These are phyloP conservation scores for Parnassius apollo DNA, from an alignment of 2,888 invertebrate genomes.

Conservation along the genomic window DNA sequence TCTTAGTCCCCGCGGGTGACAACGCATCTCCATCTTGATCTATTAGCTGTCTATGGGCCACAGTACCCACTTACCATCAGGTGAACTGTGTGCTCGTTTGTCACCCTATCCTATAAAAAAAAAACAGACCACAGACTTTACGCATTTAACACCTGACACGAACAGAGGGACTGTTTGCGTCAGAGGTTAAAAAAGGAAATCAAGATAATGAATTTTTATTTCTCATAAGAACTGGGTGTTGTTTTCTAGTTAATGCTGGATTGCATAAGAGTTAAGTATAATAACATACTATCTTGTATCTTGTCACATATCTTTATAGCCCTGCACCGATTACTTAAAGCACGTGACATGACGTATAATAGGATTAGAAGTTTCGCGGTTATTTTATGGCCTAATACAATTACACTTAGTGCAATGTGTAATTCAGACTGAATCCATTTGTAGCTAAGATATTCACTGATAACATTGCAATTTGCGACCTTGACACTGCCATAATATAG, in stretches of 20 bases:
- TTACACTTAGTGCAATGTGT: slow-evolving; percentile 9
- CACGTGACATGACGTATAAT: slow-evolving; percentile 67
- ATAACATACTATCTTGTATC: slow-evolving; percentile 31
- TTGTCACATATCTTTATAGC: slow-evolving; percentile 33
- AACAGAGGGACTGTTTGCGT: too few species aligned
- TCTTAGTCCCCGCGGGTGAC: too few species aligned
- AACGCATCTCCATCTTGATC: too few species aligned
- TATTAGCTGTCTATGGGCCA: too few species aligned
- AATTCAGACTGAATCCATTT: slow-evolving; percentile 15
- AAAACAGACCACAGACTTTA: too few species aligned
- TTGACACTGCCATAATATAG: background rate
- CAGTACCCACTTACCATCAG: too few species aligned
- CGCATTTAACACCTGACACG: too few species aligned
- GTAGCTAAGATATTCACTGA: slow-evolving; percentile 17
- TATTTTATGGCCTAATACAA: slow-evolving; percentile 29
- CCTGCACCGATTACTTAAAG: slow-evolving; percentile 42
- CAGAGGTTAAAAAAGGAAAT: background rate
- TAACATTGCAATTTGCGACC: slow-evolving; percentile 9
- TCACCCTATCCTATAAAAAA: too few species aligned
- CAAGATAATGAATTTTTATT: slow-evolving; percentile 1
- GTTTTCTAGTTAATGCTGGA: background rate
- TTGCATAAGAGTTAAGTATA: slow-evolving; percentile 13
- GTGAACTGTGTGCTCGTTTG: too few species aligned
- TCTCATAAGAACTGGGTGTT: background rate
- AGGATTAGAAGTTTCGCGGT: slow-evolving; percentile 42